Percentiles rank a stretch among this genome's conserved stretches.
Evolutionary conservation across 2,113 vertebrate species (phyloP).

Genomic region (Aythya baeri): DNA sequence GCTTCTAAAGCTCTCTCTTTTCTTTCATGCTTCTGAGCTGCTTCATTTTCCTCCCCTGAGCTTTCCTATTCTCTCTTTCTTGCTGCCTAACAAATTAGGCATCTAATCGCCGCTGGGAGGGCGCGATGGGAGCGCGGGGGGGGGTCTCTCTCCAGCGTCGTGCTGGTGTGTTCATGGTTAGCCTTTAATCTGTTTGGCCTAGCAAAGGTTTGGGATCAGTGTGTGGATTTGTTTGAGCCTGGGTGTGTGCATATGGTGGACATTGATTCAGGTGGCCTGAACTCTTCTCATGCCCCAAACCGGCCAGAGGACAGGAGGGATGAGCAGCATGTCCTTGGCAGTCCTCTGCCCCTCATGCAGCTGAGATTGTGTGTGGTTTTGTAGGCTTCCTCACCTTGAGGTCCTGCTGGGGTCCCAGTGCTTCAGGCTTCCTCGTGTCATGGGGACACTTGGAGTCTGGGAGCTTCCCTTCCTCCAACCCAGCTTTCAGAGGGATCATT

Average conservation of each 20-base stretch:
- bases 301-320: not conserved
- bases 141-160: not conserved
- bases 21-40: conserved; percentile 53
- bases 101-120: conserved; percentile 57
- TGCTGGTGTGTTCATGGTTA: not conserved
- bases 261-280: not conserved
- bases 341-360: not conserved
- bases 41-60: conserved; percentile 56
- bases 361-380: not conserved
- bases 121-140: not conserved
- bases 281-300: accelerated
- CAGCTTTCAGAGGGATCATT: not conserved
- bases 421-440: not conserved
- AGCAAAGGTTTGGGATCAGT: not conserved
- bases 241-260: not conserved
- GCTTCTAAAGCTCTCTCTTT: conserved; percentile 38
- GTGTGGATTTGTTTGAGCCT: not conserved
- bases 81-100: conserved; percentile 61
- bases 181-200: conserved; percentile 4
- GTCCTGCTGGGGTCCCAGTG: not conserved
- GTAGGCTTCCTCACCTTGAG: accelerated
- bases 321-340: not conserved
- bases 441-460: not conserved
- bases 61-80: conserved; percentile 50
- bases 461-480: not conserved